A percentile compares a stretch with the other conserved stretches of the same genome.
Evolutionary conservation across 2,888 invertebrate species (phyloP).

Genomic region (Epicampocera succincta): DNA sequence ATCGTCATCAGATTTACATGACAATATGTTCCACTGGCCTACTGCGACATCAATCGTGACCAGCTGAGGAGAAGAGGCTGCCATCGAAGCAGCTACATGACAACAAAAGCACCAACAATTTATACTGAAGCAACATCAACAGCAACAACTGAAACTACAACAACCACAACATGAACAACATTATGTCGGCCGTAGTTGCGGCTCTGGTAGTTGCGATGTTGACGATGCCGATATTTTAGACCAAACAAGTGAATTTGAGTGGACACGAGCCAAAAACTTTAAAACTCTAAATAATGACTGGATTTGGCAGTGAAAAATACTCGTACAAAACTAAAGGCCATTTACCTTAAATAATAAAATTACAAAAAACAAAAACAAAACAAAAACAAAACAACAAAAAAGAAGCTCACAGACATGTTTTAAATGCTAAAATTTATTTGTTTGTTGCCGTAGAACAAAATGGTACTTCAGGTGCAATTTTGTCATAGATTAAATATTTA

Average conservation of each 20-base stretch:
- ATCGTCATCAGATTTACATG: slow-evolving; percentile 68
- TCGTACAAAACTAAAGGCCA: slow-evolving; percentile 35
- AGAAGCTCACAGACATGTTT: slow-evolving; percentile 18
- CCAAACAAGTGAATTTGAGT: slow-evolving; percentile 72
- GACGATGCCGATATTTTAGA: slow-evolving; percentile 25
- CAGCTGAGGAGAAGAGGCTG: slow-evolving; percentile 77
- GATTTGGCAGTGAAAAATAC: slow-evolving; percentile 77
- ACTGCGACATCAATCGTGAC: slow-evolving; percentile 80
- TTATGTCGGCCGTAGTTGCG: slow-evolving; percentile 47
- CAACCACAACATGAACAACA: slow-evolving; percentile 52
- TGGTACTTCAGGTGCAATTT: slow-evolving; percentile 11
- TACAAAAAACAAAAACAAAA: slow-evolving; percentile 4
- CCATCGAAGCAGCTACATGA: slow-evolving; percentile 66
- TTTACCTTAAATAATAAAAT: slow-evolving; percentile 42
- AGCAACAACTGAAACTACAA: slow-evolving; percentile 41
- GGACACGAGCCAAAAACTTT: slow-evolving; percentile 74
- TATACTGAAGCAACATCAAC: slow-evolving; percentile 50
- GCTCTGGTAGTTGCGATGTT: slow-evolving; percentile 18
- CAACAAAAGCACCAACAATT: slow-evolving; percentile 52
- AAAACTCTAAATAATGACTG: slow-evolving; percentile 75
- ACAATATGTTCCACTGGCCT: slow-evolving; percentile 77
- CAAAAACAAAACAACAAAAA: slow-evolving; percentile 3
- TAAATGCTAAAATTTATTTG: slow-evolving; percentile 8
- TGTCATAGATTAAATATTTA: slow-evolving; percentile 5
- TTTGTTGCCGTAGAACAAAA: slow-evolving; percentile 8